A percentile compares a stretch with the other conserved stretches of the same genome.
Evolutionary conservation across 1,140 invertebrate species (phyloP).

Genomic region (Macrosteles quadrilineatus): DNA sequence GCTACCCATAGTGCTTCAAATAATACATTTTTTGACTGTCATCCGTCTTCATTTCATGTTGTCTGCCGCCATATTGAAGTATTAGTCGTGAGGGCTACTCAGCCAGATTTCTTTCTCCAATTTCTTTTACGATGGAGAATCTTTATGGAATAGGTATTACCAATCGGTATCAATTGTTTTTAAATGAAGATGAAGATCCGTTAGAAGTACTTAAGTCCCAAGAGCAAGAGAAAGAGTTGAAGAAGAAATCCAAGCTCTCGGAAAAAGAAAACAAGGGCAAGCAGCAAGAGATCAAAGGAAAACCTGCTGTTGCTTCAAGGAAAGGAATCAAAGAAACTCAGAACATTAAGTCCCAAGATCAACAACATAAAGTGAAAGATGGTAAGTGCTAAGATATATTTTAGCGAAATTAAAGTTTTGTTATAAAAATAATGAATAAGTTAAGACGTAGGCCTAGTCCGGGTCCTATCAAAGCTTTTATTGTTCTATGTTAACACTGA

Average conservation of each 20-base stretch:
- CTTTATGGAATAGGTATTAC: slow-evolving; percentile 85
- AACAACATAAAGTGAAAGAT: slow-evolving; percentile 47
- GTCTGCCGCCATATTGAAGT: slow-evolving; percentile 6
- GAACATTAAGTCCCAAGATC: slow-evolving; percentile 59
- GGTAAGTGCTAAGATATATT: too few relatives aligned
- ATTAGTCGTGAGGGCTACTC: not conserved
- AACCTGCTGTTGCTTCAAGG: slow-evolving; percentile 48
- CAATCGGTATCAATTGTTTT: slow-evolving; percentile 91
- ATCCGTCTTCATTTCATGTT: not conserved
- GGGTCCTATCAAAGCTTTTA: too few relatives aligned
- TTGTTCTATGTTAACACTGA: too few relatives aligned
- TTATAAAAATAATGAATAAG: too few relatives aligned
- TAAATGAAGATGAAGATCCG: slow-evolving; percentile 82
- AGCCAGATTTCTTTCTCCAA: slow-evolving; percentile 27
- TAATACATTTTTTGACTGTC: not conserved
- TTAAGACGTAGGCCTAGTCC: too few relatives aligned
- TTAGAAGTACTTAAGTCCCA: slow-evolving; percentile 80
- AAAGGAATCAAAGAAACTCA: slow-evolving; percentile 69
- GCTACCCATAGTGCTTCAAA: not conserved
- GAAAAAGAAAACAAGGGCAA: slow-evolving; percentile 85
- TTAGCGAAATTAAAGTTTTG: too few relatives aligned
- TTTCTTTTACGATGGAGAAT: slow-evolving; percentile 29
- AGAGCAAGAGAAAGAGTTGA: slow-evolving; percentile 75
- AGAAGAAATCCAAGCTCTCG: slow-evolving; percentile 79
- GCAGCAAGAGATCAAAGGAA: slow-evolving; percentile 54